Base-by-base conservation (phyloP, 1,140 invertebrate species). In the Drosophila lacertosa region DNA sequence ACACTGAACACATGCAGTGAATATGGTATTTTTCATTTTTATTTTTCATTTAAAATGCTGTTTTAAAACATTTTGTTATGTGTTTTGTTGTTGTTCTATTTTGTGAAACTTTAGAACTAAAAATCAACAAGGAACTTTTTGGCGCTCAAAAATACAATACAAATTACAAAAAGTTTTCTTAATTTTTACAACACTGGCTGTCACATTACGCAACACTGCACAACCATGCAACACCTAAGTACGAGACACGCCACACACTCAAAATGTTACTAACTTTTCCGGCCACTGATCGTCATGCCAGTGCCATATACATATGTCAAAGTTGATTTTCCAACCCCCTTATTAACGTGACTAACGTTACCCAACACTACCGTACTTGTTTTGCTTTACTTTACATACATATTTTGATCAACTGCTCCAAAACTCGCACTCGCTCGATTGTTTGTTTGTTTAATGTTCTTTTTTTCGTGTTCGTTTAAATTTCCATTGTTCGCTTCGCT, bases 81-180 rank as follows among this genome's bases (percentile, higher is more conserved):
- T 57, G 29, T 74, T 40, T 60, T 64, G 59, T 63, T 50, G 51
- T 74, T 68, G 33, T 81, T 72, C 22, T 60, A 58, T 57, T 74
- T 66, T 72, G 58, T 77, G 70, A 67, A 88, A 75, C 65, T 58
- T 77, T 83, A 89, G 70, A 89, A 89, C 77, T 86, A 81, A 86
- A 88, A 84, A 88, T 86, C 77, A 88, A 89, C 79, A 88, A 88
- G 82, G 82, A 88, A 88, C 82, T 88, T 88, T 86, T 89, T 89
- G 79, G 86, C 86, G 79, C 83, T 86, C 82, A 86, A 86, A 79
- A 89, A 77, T 89, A 77, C 65, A 78, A 82, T 89, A 79, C 63
- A 89, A 89, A 65, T 89, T 89, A 89, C 75, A 89, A 79, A 83
- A 79, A 74, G n/a, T 29, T 50, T 42, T 20, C 64, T 59, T 66